A percentile compares a stretch with the other conserved stretches of the same genome.
Evolutionary conservation across 2,888 invertebrate species (phyloP).

Genomic region (Suillia variegata): DNA sequence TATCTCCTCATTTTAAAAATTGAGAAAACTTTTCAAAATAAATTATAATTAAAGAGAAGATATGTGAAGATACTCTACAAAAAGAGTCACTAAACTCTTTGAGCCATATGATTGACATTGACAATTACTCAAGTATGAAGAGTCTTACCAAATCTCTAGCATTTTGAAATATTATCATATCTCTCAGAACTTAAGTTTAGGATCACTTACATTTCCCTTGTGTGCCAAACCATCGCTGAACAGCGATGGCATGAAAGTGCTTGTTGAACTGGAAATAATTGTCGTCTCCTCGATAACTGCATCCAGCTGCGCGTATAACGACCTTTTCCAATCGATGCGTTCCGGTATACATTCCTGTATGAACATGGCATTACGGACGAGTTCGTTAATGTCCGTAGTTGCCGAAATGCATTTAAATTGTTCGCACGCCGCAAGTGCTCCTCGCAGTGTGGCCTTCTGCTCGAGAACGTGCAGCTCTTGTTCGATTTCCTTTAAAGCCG

Average conservation of each 20-base stretch:
- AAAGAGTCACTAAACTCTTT: neutral
- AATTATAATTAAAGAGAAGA: neutral
- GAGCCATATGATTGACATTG: no score
- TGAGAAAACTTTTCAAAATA: conserved; percentile 5
- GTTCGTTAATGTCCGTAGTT: conserved; percentile 69
- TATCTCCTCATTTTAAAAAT: neutral
- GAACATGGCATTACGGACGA: conserved; percentile 76
- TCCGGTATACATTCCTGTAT: conserved; percentile 96
- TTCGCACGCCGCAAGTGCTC: conserved; percentile 71
- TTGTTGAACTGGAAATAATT: conserved; percentile 91
- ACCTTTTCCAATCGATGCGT: conserved; percentile 79
- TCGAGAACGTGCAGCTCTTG: conserved; percentile 74
- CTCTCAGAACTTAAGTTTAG: no score
- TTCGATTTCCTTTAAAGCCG: conserved; percentile 75
- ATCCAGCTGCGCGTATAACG: conserved; percentile 80
- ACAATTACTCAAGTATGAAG: no score
- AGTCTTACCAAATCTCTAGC: no score
- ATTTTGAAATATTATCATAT: no score
- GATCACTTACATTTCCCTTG: conserved; percentile 63
- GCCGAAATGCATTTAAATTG: conserved; percentile 81
- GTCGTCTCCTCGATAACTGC: conserved; percentile 73
- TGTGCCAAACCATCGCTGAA: conserved; percentile 83
- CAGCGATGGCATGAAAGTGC: conserved; percentile 87
- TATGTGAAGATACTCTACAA: neutral
- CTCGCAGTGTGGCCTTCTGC: conserved; percentile 74